phyloP scores from a whole-genome alignment of 2,888 invertebrate genomes.

The Ctena decussata region DNA sequence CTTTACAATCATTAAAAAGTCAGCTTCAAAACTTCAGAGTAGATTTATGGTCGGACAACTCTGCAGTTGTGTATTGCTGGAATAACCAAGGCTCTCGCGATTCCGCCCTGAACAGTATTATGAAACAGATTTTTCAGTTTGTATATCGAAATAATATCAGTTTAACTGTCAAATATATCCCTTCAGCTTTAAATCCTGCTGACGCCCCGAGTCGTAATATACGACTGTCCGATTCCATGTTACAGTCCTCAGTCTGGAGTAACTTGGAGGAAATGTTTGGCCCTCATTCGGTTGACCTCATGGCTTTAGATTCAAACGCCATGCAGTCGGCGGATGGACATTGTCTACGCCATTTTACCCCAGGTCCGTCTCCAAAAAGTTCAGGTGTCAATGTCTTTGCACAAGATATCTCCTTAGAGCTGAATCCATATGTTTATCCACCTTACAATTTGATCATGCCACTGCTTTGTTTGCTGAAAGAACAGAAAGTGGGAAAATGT shows the following conservation, averaged over 20 bases:
- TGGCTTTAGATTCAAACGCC: constrained; percentile 52
- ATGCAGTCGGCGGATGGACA: constrained; percentile 14
- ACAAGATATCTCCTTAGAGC: constrained; percentile 35
- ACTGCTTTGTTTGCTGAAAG: constrained; percentile 27
- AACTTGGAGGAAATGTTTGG: constrained; percentile 34
- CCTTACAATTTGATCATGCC: constrained; percentile 35
- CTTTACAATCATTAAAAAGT: constrained; percentile 14
- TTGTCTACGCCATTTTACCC: constrained; percentile 37
- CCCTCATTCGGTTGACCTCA: constrained; percentile 51
- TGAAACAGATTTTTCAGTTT: constrained; percentile 21
- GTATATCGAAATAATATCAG: not conserved
- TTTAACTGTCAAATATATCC: constrained; percentile 13
- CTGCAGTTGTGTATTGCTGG: constrained; percentile 37
- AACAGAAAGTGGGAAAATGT: not conserved
- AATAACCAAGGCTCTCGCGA: constrained; percentile 28
- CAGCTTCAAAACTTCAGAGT: constrained; percentile 14
- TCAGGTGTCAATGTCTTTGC: constrained; percentile 50
- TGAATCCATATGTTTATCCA: constrained; percentile 53
- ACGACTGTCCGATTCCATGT: not conserved
- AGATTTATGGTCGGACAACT: constrained; percentile 38
- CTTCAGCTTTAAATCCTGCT: constrained; percentile 4
- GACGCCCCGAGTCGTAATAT: constrained; percentile 13
- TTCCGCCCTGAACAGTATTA: constrained; percentile 8
- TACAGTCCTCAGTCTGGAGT: constrained; percentile 1
- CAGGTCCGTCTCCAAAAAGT: constrained; percentile 19